phyloP scores from a whole-genome alignment of 2,113 vertebrate species.

The Gymnocephalus cernua region DNA sequence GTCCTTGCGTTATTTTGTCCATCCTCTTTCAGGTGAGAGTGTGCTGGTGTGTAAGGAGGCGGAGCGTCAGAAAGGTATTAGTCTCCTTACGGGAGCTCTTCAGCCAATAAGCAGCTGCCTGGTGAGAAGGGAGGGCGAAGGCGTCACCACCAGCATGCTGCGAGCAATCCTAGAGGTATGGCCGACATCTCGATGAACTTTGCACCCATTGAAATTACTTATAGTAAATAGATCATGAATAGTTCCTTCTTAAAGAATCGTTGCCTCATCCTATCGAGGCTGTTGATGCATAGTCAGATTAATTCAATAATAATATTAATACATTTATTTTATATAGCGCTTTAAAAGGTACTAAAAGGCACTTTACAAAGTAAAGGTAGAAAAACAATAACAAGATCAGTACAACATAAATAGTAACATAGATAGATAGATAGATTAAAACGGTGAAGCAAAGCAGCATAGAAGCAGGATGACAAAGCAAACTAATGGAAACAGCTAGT shows the following conservation, averaged over 20 bases:
- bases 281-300: not conserved
- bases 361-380: too few species aligned
- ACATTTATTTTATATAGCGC: too few species aligned
- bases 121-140: constrained; percentile 88
- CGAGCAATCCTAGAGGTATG: constrained; percentile 95
- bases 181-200: not conserved
- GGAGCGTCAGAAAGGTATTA: constrained; percentile 91
- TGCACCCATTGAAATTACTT: not conserved
- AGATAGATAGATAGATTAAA: too few species aligned
- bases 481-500: too few species aligned
- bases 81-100: constrained; percentile 89
- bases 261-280: not conserved
- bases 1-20: not conserved
- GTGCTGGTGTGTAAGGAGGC: constrained; percentile 94
- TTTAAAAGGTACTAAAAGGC: too few species aligned
- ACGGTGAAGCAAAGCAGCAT: too few species aligned
- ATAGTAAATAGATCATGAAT: not conserved
- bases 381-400: too few species aligned
- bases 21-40: constrained; percentile 89
- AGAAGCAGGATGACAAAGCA: too few species aligned
- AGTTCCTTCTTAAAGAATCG: not conserved
- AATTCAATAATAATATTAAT: not conserved
- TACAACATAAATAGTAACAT: too few species aligned
- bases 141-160: constrained; percentile 92
- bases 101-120: constrained; percentile 94